Base-by-base conservation (phyloP, 2,113 vertebrate genomes). In the Thalassoma bifasciatum region DNA sequence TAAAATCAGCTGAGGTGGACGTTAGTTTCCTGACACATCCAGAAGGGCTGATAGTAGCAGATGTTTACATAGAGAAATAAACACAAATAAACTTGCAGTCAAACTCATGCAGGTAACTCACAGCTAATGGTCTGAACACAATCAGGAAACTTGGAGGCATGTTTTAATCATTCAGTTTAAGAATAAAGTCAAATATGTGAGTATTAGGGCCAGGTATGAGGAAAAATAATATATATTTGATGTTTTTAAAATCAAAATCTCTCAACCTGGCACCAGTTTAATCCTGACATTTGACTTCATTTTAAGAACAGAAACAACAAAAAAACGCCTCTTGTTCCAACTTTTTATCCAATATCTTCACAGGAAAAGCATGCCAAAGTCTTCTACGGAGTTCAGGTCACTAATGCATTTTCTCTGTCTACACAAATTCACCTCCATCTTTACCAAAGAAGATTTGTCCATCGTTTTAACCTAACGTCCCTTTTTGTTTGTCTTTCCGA, bases 401-500 rank as follows among this genome's bases (percentile, higher is more conserved):
- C 11, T 24, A 64, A 2, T 51, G 58, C 4, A 53, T 40, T 30
- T 44, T 56, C 49, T 46, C 44, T 44, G 16, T 17, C 19, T 16
- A 7, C 44, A 17, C 2, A 7, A 19, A 12, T 22, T 38, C 21
- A 6, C 26, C 58, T 56, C 47, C 8, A 12, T 21, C 13, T 2
- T 66, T 30, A 57, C 36, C 37, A 77, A 65, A 59, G 47, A 68
- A 34, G 34, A 56, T 75, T 16, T 59, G 53, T 74, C 34, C n/a
- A 68, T 61, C 30, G 53, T 67, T 42, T 70, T 17, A 82, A 50
- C 5, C 1, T 79, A 54, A 86, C 51, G 59, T 92, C 91, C 88
- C 86, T 91, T 91, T 90, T 90, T 89, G n/a, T n/a, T n/a, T n/a
- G n/a, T 72, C 30, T 53, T 26, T 70, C 59, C n/a, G 17, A 85